Evolutionary conservation across 2,113 vertebrate species (phyloP).

Genomic region (Proteles cristata): DNA sequence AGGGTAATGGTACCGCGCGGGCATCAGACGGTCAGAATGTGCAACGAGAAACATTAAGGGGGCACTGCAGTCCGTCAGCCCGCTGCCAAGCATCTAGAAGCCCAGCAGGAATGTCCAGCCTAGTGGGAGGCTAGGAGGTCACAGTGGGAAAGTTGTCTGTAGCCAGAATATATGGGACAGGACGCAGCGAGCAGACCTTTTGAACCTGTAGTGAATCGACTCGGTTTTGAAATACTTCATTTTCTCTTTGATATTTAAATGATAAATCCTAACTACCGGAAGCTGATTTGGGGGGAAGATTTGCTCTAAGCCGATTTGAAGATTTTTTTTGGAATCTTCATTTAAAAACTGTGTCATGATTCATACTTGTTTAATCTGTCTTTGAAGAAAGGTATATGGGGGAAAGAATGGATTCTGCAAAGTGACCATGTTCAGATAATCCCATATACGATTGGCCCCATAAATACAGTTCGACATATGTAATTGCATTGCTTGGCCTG

Average conservation of each 20-base stretch:
- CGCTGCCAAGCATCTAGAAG: background rate
- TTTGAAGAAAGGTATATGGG: background rate
- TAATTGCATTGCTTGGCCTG: background rate
- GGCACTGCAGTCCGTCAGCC: fast-evolving
- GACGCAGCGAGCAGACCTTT: background rate
- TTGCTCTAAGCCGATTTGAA: background rate
- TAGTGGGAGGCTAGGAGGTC: background rate
- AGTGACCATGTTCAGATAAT: background rate
- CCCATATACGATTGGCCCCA: background rate
- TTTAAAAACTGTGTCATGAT: constrained; percentile 24
- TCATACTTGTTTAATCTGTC: background rate
- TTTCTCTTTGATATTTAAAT: background rate
- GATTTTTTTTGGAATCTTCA: background rate
- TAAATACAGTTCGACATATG: background rate
- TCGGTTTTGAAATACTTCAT: background rate
- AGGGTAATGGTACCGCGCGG: background rate
- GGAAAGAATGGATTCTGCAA: background rate
- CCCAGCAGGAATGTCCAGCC: fast-evolving
- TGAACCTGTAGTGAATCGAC: background rate
- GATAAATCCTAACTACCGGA: background rate
- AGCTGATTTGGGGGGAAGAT: background rate
- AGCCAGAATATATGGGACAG: background rate
- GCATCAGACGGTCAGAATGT: background rate
- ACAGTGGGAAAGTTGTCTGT: background rate
- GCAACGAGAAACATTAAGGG: background rate